Evolutionary conservation across 2,797 vertebrate genomes (phyloP).

Genomic region (Enteromius unitaeniatus): DNA sequence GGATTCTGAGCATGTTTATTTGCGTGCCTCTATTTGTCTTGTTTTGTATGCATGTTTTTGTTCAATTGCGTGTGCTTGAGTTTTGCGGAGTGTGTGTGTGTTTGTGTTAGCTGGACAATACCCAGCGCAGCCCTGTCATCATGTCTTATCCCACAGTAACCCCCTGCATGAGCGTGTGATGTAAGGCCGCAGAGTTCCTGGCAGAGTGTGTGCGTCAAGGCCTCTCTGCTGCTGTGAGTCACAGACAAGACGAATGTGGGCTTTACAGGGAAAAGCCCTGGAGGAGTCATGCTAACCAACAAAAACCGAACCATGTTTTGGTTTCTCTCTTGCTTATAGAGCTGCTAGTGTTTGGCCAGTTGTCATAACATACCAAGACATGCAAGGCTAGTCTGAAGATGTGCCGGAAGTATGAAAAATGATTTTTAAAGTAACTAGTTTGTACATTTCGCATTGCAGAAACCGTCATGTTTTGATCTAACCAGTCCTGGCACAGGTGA

Average conservation of each 20-base stretch:
- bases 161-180: constrained; percentile 54
- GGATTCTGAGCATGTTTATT: constrained; percentile 46
- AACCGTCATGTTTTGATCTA: background rate
- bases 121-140: constrained; percentile 51
- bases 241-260: constrained; percentile 33
- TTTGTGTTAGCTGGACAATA: constrained; percentile 47
- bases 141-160: constrained; percentile 47
- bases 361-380: constrained; percentile 41
- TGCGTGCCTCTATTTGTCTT: constrained; percentile 45
- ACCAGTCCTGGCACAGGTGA: background rate
- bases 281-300: constrained; percentile 37
- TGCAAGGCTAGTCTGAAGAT: constrained; percentile 32
- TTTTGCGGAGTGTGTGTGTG: constrained; percentile 30
- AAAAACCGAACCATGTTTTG: constrained; percentile 43
- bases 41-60: constrained; percentile 43
- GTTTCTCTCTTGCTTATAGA: constrained; percentile 31
- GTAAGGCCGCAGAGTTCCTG: constrained; percentile 52
- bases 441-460: background rate
- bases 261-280: constrained; percentile 51
- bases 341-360: constrained; percentile 25
- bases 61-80: constrained; percentile 36
- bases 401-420: constrained; percentile 26
- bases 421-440: constrained; percentile 15
- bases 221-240: constrained; percentile 50
- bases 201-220: constrained; percentile 48